Evolutionary conservation across 1,140 invertebrate species (phyloP), one percentile per base, ranked within the genome.

Genomic region (Drosophila persimilis): DNA sequence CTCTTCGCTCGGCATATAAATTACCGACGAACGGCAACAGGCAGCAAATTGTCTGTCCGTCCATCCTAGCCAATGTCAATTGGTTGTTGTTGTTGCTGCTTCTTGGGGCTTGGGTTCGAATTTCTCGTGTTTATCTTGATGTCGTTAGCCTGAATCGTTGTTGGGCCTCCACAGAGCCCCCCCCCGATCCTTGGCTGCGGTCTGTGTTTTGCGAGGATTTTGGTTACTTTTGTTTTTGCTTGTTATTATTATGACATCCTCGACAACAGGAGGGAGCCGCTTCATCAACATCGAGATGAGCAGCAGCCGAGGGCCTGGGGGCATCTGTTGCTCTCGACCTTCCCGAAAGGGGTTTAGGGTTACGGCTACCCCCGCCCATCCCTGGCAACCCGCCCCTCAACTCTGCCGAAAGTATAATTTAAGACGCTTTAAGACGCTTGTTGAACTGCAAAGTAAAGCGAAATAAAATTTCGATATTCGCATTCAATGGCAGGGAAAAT

Each of bases 51-150:
- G 55, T 70, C 55, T 60, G 62, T 58, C 59, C 44, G 55, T 22
- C 39, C 43, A 65, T 75, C 83, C 81, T 88, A 75, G 72, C 50
- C 74, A 88, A 86, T 81, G 78, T 88, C 83, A 81, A 86, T 81
- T 69, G 81, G 64, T 64, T 74, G 62, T 60, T 73, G 11, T 22
- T 46, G 51, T 7, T 52, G 57, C 31, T 50, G 52, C 50, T 35
- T 62, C 53, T 46, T 57, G 51, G 39, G 59, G 53, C 47, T 55
- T 39, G 35, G 50, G 48, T 22, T 22, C 47, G 53, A 56, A 29
- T 39, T 52, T 65, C 50, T 59, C 53, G 65, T 84, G 75, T 84
- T 84, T 83, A 83, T 84, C 71, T 58, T 70, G 61, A 75, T 79
- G 75, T 84, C 75, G 74, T 83, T 83, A 83, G 66, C 55, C 53